A percentile compares a stretch with the other conserved stretches of the same genome.
Evolutionary conservation across 2,888 invertebrate species (phyloP).

Genomic region (Habroteleia sp.): DNA sequence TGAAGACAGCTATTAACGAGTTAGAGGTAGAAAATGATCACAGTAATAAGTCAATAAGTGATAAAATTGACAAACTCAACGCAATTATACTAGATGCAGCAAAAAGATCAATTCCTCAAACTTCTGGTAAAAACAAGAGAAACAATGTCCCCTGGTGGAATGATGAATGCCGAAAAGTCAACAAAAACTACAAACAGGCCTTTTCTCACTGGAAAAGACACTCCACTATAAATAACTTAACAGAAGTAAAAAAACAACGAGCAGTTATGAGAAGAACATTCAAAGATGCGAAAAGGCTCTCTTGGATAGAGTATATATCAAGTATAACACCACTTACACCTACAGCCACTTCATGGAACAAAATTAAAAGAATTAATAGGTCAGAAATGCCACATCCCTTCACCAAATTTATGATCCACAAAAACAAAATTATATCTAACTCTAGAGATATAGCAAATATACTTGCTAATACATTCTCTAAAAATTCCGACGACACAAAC

Average conservation of each 20-base stretch:
- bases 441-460: slow-evolving; percentile 3
- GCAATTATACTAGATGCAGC: slow-evolving; percentile 12
- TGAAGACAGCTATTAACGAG: background rate
- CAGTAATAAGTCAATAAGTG: background rate
- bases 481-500: slow-evolving; percentile 4
- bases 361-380: slow-evolving; percentile 8
- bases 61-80: slow-evolving; percentile 1
- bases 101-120: slow-evolving; percentile 20
- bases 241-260: slow-evolving; percentile 9
- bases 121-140: slow-evolving; percentile 3
- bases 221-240: background rate
- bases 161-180: slow-evolving; percentile 5
- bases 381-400: background rate
- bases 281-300: slow-evolving; percentile 10
- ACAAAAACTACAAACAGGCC: slow-evolving; percentile 12
- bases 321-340: background rate
- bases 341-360: background rate
- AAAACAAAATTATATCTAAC: background rate
- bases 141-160: slow-evolving; percentile 36
- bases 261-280: slow-evolving; percentile 2
- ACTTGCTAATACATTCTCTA: slow-evolving; percentile 5
- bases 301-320: slow-evolving; percentile 4
- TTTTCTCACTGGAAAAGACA: slow-evolving; percentile 14
- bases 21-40: slow-evolving; percentile 2
- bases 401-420: background rate